Evolutionary conservation across 2,797 vertebrate genomes (phyloP), one percentile per base, ranked within the genome.

Genomic region (Chiroxiphia lanceolata): DNA sequence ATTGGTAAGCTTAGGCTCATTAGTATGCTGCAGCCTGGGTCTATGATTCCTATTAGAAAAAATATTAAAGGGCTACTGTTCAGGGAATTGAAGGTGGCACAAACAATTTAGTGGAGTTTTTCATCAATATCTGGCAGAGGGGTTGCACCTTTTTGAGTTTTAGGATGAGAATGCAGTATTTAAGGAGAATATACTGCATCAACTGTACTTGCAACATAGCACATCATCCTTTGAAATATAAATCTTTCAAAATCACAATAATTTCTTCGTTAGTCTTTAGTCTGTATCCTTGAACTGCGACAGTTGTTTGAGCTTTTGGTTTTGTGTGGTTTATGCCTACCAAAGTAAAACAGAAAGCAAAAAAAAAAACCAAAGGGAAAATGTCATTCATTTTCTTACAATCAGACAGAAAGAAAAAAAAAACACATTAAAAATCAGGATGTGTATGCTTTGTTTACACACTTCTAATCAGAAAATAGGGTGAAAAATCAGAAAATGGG

Each of bases 1-100:
- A 96, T 94, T 96, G 94, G 91, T 94, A 95, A 78, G 75, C 90
- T 95, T 85, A 93, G 78, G 83, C 47, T 96, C 88, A 95, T 97
- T 96, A 96, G 96, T 93, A 96, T 96, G 86, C 96, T 96, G 86
- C 68, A 91, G 95, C 38, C 75, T 87, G 57, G 65, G 60, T 96
- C 95, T 95, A 69, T 85, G 90, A 95, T 93, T 96, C 64, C 69
- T 94, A 94, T 92, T 95, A 96, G 75, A 96, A 92, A 95, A 96
- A 96, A 93, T 95, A 97, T 94, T 95, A 95, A 94, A 94, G 81
- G 53, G 71, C 81, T 50, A 89, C 93, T 87, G 78, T 75, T 94
- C 75, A 47, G 94, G 90, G 93, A 96, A 96, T 90, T 95, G 90
- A 94, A 94, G 86, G 57, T 94, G 88, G 91, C 90, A 95, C 79